A percentile compares a stretch with the other conserved stretches of the same genome.
These are phyloP conservation scores for Tipula vernalis DNA, from an alignment of 2,888 invertebrate genomes.

Conservation along the genomic window DNA sequence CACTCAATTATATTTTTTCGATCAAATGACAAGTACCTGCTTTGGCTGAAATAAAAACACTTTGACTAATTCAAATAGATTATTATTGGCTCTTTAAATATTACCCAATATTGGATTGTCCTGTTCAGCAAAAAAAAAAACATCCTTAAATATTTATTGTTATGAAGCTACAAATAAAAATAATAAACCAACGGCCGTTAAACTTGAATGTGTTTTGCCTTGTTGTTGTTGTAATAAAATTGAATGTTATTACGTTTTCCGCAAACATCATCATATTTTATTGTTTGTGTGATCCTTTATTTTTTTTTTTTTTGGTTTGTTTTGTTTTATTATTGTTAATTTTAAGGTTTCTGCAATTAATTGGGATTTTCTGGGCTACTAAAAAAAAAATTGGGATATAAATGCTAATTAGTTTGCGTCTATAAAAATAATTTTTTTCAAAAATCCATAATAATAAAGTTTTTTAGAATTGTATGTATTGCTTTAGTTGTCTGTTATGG, in stretches of 20 bases:
- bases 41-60: too few species aligned
- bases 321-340: not conserved
- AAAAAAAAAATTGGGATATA: not conserved
- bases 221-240: not conserved
- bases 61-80: too few species aligned
- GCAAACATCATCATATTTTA: not conserved
- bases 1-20: too few species aligned
- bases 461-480: not conserved
- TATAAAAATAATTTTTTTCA: not conserved
- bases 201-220: not conserved
- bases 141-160: not conserved
- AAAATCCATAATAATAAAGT: not conserved
- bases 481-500: not conserved
- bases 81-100: not conserved
- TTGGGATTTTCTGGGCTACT: not conserved
- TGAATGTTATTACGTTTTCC: not conserved
- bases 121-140: not conserved
- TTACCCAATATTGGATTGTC: not conserved
- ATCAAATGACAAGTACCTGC: too few species aligned
- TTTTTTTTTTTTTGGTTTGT: not conserved
- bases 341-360: slow-evolving; percentile 1
- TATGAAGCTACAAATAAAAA: not conserved
- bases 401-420: not conserved
- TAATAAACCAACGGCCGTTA: not conserved
- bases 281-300: not conserved